A percentile compares a stretch with the other conserved stretches of the same genome.
These are phyloP conservation scores for Argynnis bischoffii DNA, from an alignment of 2,888 invertebrate species.

Conservation along the genomic window DNA sequence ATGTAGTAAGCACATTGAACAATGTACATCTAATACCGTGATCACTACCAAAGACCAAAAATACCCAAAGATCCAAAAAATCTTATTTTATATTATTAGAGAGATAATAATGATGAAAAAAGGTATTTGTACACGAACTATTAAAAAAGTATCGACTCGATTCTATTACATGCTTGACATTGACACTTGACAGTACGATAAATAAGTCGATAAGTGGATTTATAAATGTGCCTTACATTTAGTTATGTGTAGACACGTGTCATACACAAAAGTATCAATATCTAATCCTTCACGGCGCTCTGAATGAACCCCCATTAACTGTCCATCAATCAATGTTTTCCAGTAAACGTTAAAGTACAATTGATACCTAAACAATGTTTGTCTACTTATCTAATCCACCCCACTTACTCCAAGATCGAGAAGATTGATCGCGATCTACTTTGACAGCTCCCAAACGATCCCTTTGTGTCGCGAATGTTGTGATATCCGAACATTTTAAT, in stretches of 20 bases:
- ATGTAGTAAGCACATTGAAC: no score
- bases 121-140: no score
- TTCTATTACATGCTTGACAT: no score
- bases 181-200: no score
- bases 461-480: conserved; percentile 27
- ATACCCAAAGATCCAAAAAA: no score
- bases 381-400: conserved; percentile 20
- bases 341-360: neutral
- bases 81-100: no score
- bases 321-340: conserved; percentile 8
- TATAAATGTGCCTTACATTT: neutral
- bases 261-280: neutral
- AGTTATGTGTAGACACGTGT: neutral
- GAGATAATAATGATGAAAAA: no score
- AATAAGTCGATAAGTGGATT: no score
- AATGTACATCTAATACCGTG: no score
- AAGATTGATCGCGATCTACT: conserved; percentile 40
- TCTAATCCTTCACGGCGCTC: neutral
- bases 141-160: no score
- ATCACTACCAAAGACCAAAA: no score
- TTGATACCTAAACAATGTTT: conserved; percentile 15
- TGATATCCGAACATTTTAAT: conserved; percentile 15
- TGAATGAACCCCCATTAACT: conserved; percentile 22
- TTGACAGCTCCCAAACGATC: conserved; percentile 35
- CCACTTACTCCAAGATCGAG: conserved; percentile 11